These are phyloP conservation scores for Elephantulus edwardii DNA, from an alignment of 2,113 vertebrate species.

Conservation along the genomic window DNA sequence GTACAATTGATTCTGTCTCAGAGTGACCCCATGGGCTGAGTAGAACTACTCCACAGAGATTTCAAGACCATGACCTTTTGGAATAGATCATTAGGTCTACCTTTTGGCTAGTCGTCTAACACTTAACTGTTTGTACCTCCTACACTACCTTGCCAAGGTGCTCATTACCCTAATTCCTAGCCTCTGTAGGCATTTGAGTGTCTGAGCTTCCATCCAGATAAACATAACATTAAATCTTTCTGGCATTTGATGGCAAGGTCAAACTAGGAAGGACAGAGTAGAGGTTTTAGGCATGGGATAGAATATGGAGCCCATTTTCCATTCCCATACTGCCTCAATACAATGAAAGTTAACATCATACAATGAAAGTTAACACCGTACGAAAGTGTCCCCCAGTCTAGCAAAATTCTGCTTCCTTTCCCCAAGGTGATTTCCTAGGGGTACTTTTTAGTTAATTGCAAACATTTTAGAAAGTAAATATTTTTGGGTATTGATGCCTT, in stretches of 20 bases:
- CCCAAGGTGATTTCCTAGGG: not conserved
- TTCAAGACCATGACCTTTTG: not conserved
- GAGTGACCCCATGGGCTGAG: not conserved
- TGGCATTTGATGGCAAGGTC: not conserved
- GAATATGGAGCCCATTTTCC: not conserved
- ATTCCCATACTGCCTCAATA: not conserved
- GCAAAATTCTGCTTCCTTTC: not conserved
- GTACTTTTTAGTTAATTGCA: not conserved
- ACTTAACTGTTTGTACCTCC: not conserved
- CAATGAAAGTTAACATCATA: slow-evolving; percentile 34
- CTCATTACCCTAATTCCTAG: not conserved
- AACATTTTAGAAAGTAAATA: not conserved
- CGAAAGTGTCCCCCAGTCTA: not conserved
- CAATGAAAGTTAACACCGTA: too few relatives aligned
- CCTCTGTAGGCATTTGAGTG: slow-evolving; percentile 7
- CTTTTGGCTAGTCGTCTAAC: not conserved
- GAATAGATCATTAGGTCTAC: not conserved
- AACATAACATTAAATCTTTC: not conserved
- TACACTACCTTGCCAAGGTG: not conserved
- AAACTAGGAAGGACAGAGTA: not conserved
- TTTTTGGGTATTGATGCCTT: not conserved
- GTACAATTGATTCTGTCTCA: not conserved
- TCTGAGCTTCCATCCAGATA: not conserved
- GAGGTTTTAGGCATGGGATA: not conserved
- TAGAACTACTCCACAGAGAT: not conserved